Evolutionary conservation across 2,113 vertebrate species (phyloP).

Genomic region (Triplophysa dalaica): DNA sequence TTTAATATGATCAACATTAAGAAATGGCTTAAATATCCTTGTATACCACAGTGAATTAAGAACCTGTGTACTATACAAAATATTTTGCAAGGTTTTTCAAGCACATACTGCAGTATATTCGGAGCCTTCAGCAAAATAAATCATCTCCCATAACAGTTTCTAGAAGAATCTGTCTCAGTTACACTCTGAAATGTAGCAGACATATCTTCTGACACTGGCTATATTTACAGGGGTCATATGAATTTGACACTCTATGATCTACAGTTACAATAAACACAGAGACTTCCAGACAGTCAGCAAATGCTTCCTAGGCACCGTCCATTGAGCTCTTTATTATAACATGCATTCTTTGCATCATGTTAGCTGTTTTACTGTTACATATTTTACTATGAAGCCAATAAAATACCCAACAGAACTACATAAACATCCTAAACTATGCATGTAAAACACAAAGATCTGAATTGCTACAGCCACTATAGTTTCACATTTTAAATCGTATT

Average conservation of each 20-base stretch:
- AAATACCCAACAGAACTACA: not conserved
- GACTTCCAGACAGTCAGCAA: slow-evolving; percentile 34
- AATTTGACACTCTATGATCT: slow-evolving; percentile 35
- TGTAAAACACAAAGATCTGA: not conserved
- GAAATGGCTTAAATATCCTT: too few relatives aligned
- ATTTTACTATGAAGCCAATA: not conserved
- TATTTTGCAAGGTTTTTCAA: not conserved
- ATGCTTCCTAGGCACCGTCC: slow-evolving; percentile 13
- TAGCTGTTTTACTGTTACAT: not conserved
- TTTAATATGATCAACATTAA: too few relatives aligned
- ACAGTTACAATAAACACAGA: slow-evolving; percentile 40
- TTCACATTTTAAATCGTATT: too few relatives aligned
- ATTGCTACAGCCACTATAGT: too few relatives aligned
- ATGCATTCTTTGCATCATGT: not conserved
- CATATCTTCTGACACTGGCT: slow-evolving; percentile 33
- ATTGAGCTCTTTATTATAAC: not conserved
- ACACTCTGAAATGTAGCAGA: slow-evolving; percentile 10
- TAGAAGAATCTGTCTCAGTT: slow-evolving; percentile 30
- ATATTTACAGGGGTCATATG: slow-evolving; percentile 48
- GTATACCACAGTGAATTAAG: too few relatives aligned
- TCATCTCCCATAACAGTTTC: slow-evolving; percentile 5
- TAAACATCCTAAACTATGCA: not conserved
- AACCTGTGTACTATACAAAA: not conserved
- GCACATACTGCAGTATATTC: not conserved
- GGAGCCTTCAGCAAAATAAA: not conserved